Base-by-base conservation (phyloP, 2,888 invertebrate species). In the Xylocampa areola region DNA sequence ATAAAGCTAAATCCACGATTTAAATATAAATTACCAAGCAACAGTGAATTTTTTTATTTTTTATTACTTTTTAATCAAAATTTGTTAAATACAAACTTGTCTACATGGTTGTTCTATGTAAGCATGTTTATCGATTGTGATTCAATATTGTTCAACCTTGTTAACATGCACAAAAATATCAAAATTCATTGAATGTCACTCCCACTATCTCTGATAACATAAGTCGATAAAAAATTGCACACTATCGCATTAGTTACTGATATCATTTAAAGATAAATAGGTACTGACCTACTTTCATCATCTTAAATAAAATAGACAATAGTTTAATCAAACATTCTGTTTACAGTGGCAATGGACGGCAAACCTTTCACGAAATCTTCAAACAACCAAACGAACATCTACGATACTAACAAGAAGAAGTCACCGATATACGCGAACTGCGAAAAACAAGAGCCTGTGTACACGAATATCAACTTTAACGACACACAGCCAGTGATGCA, bases 301-400 rank as follows among this genome's bases (percentile, higher is more conserved):
- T 63, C 50, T 52, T 40, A 43, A 33, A 61, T 14, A 44, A 48
- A 40, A 13, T 5, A 10, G 8, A 1, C n/a, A n/a, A 4, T 4
- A 13, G 6, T 19, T 14, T 17, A 62, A 51, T 35, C 30, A 55
- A 3, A 6, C 39, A 36, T 37, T 74, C 73, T 71, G 19, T 76
- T 83, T 69, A 37, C 85, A 93, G 93, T 91, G 44, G 93, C 92
- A 52, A 89, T 93, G 88, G 94, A 93, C 77, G 91, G 90, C 29
- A 92, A 87, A 43, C 82, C 91, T 0, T 90, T 90, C 73, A 82
- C 76, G 33, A 93, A 91, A 65, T 68, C 84, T 4, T 68, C 82
- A 0, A 72, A 44, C 54, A 57, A 81, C 16, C 72, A 80, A 36
- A 79, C 81, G 45, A 88, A 83, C 14, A 86, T 85, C 1, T 90